Evolutionary conservation across 2,888 invertebrate species (phyloP).

Genomic region (Lypha dubia): DNA sequence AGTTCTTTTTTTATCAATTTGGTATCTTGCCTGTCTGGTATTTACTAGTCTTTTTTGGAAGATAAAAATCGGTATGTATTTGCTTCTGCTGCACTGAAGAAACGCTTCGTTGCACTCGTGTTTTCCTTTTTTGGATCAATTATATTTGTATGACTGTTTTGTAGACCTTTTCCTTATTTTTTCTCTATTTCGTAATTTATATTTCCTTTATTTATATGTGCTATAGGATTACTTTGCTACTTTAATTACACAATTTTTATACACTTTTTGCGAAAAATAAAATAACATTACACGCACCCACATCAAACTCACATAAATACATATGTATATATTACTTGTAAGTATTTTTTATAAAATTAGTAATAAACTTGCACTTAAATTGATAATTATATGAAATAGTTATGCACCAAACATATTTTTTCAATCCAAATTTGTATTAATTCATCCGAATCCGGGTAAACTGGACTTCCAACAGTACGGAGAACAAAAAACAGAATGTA

Average conservation of each 20-base stretch:
- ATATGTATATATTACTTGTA: background rate
- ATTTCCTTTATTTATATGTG: constrained; percentile 11
- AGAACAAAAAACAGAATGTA: constrained; percentile 59
- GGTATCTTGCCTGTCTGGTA: constrained; percentile 48
- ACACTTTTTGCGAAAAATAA: background rate
- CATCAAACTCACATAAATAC: background rate
- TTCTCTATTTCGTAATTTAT: constrained; percentile 9
- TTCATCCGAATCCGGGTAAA: constrained; percentile 10
- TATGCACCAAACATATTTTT: constrained; percentile 23
- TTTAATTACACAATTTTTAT: background rate
- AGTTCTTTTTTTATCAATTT: constrained; percentile 59
- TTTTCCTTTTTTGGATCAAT: constrained; percentile 48
- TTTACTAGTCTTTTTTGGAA: constrained; percentile 57
- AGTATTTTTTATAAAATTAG: background rate
- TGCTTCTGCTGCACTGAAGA: constrained; percentile 52
- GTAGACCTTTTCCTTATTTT: constrained; percentile 29
- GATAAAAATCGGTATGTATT: constrained; percentile 61
- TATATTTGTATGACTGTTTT: constrained; percentile 28
- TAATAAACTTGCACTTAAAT: constrained; percentile 25
- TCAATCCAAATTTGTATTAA: constrained; percentile 8
- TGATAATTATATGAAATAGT: constrained; percentile 26
- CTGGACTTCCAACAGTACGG: constrained; percentile 33
- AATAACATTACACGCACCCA: constrained; percentile 22
- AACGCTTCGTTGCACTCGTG: constrained; percentile 68
- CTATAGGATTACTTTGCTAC: background rate